phyloP scores from a whole-genome alignment of 2,888 invertebrate species.

The Abrostola tripartita region DNA sequence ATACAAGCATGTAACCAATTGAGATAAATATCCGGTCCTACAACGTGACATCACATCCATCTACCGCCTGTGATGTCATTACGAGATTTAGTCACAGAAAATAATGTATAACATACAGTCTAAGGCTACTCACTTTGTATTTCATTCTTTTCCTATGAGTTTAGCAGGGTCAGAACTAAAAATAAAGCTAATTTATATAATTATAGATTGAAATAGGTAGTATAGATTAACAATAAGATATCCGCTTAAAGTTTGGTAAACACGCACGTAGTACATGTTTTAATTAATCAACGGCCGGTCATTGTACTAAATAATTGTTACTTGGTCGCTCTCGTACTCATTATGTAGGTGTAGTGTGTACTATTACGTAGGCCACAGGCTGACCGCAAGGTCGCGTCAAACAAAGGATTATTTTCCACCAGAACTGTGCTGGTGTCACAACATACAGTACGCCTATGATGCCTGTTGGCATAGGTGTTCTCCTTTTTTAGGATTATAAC shows the following conservation, averaged over 20 bases:
- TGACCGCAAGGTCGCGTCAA: slow-evolving; percentile 57
- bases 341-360: slow-evolving; percentile 3
- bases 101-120: slow-evolving; percentile 15
- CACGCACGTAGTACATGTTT: slow-evolving; percentile 27
- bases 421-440: slow-evolving; percentile 27
- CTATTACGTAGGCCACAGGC: slow-evolving; percentile 28
- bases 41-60: slow-evolving; percentile 67
- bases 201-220: neutral
- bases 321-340: slow-evolving; percentile 15
- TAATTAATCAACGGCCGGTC: slow-evolving; percentile 38
- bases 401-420: slow-evolving; percentile 59
- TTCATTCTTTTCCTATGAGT: neutral
- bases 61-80: slow-evolving; percentile 65
- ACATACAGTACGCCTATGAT: neutral
- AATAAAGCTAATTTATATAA: neutral
- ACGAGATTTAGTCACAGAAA: slow-evolving; percentile 37
- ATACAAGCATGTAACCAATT: slow-evolving; percentile 64
- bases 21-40: slow-evolving; percentile 70
- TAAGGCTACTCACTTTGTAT: slow-evolving; percentile 4
- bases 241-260: slow-evolving; percentile 18
- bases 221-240: slow-evolving; percentile 17
- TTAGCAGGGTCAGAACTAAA: neutral
- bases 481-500: no score
- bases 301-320: slow-evolving; percentile 41
- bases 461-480: no score